phyloP scores from a whole-genome alignment of 2,797 vertebrate species.

The Pangasius mekongensis region DNA sequence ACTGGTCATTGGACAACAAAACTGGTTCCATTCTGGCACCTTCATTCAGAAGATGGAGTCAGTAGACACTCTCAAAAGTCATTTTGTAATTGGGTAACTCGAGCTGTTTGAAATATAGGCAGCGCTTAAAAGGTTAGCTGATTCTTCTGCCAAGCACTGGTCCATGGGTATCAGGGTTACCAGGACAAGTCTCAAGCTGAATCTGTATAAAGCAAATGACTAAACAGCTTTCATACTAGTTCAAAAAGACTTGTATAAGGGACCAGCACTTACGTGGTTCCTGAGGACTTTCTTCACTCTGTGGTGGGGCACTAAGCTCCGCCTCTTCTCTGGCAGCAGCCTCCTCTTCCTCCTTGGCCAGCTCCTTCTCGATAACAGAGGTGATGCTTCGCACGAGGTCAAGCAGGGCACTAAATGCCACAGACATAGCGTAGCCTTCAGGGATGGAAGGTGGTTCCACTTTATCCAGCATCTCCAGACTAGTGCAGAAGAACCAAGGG shows the following conservation, averaged over 20 bases:
- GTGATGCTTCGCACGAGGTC: conserved; percentile 98
- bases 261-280: conserved; percentile 77
- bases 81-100: neutral
- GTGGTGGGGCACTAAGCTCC: conserved; percentile 64
- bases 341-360: conserved; percentile 73
- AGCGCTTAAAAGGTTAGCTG: neutral
- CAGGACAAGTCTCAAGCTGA: neutral
- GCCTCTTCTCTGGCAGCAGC: conserved; percentile 61
- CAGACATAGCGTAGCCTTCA: conserved; percentile 98
- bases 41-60: neutral
- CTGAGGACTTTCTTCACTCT: conserved; percentile 69
- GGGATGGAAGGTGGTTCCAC: conserved; percentile 97
- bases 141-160: neutral
- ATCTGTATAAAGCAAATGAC: neutral
- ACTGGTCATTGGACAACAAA: neutral
- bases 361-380: conserved; percentile 92
- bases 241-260: neutral
- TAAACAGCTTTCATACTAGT: neutral
- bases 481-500: conserved; percentile 61
- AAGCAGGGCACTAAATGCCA: conserved; percentile 96
- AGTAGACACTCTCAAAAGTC: no score
- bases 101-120: neutral
- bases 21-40: neutral
- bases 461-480: conserved; percentile 98
- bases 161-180: neutral